phyloP scores from a whole-genome alignment of 2,888 invertebrate species.

The Heliothis peltigera region DNA sequence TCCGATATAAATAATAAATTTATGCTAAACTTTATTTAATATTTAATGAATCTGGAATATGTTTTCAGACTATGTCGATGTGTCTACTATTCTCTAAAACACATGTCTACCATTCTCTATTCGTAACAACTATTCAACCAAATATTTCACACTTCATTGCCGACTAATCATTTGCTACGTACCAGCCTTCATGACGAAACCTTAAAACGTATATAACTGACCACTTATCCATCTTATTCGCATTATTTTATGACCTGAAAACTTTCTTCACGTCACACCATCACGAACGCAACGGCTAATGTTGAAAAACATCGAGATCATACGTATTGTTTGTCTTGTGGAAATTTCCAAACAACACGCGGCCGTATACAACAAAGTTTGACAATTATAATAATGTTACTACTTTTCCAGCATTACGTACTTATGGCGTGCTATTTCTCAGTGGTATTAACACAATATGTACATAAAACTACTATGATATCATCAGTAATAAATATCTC shows the following conservation, averaged over 20 bases:
- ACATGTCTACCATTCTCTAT: too few species aligned
- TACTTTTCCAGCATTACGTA: conserved; percentile 33
- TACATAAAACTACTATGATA: conserved; percentile 31
- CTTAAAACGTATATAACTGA: neutral
- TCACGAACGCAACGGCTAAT: conserved; percentile 57
- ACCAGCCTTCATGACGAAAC: neutral
- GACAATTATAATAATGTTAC: conserved; percentile 47
- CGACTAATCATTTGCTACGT: neutral
- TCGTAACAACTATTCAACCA: neutral
- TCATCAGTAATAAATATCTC: conserved; percentile 42
- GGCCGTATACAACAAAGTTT: conserved; percentile 47
- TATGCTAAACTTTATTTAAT: too few species aligned
- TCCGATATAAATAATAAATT: too few species aligned
- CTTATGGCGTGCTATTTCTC: conserved; percentile 24
- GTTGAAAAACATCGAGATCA: conserved; percentile 72
- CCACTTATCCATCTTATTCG: conserved; percentile 22
- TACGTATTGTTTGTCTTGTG: conserved; percentile 78
- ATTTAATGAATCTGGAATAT: too few species aligned
- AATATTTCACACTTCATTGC: neutral
- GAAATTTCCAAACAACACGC: conserved; percentile 81
- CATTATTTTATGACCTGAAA: conserved; percentile 59
- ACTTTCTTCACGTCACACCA: conserved; percentile 54
- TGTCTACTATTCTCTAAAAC: too few species aligned
- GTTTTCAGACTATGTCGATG: too few species aligned
- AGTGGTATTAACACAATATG: conserved; percentile 27